Percentiles rank a stretch among this genome's conserved stretches.
phyloP scores from a whole-genome alignment of 1,140 invertebrate species.

The Rhyzopertha dominica region DNA sequence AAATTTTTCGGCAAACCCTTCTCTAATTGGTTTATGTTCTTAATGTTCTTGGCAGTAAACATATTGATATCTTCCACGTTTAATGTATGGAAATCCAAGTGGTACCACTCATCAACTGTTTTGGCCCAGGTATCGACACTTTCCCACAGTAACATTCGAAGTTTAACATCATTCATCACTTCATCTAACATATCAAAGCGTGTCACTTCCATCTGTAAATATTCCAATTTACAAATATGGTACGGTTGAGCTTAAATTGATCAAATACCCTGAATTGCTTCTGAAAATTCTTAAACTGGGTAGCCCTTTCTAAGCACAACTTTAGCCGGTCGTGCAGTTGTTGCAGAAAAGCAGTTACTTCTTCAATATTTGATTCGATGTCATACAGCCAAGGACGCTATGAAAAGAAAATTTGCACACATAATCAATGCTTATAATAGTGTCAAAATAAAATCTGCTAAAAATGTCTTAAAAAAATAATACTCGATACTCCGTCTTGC shows the following conservation, averaged over 20 bases:
- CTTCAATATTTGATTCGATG: conserved; percentile 59
- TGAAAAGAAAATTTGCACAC: too few species aligned
- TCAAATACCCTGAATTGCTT: conserved; percentile 61
- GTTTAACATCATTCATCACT: conserved; percentile 68
- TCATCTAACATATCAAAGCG: conserved; percentile 75
- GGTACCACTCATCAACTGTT: conserved; percentile 57
- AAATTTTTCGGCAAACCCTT: conserved; percentile 72
- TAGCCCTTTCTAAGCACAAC: conserved; percentile 57
- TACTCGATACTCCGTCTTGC: too few species aligned
- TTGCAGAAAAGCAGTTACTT: conserved; percentile 58
- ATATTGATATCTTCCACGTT: conserved; percentile 66
- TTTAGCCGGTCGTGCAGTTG: conserved; percentile 57
- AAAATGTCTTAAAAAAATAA: too few species aligned
- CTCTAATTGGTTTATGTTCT: conserved; percentile 69
- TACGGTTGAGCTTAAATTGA: conserved; percentile 17
- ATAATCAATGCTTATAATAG: too few species aligned
- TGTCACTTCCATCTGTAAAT: conserved; percentile 64
- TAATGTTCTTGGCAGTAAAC: conserved; percentile 62
- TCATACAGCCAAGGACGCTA: conserved; percentile 71
- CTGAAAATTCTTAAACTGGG: conserved; percentile 63
- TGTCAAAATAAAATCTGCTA: too few species aligned
- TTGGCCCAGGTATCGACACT: conserved; percentile 66
- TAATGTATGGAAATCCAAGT: conserved; percentile 60
- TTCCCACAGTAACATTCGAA: conserved; percentile 74
- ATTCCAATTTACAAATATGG: neutral